Evolutionary conservation across 2,888 invertebrate genomes (phyloP), one percentile per base, ranked within the genome.

Genomic region (Pseudolycoriella hygida): DNA sequence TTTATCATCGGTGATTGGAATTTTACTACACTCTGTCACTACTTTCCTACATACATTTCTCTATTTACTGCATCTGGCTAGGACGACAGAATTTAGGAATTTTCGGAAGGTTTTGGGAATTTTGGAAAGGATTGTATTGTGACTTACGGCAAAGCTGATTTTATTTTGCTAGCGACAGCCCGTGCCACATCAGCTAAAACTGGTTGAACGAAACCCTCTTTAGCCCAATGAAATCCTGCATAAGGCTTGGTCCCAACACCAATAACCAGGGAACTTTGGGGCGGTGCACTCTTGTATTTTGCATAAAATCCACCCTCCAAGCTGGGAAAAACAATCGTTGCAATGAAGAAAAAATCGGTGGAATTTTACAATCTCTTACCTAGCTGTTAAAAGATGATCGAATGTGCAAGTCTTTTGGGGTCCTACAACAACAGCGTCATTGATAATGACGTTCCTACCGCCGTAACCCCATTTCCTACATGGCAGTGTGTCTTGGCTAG

Each of bases 181-280:
- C 85, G 80, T 1, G 92, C 92, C n/a, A 94, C 88, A 60, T 93
- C 92, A 43, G 86, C 80, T 12, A 94, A 67, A 12, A 83, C 74
- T 0, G 86, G 85, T 25, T 82, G 82, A 15, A 80, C 70, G 45
- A 80, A 80, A 17, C 90, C 92, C 71, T 94, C 93, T 45, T 88
- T 69, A 5, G 88, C 89, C 64, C 83, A 85, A 64, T 89, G 90
- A 63, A 89, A 90, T 2, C 86, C 88, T 47, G 89, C 60, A 63
- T 80, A 94, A 0, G 94, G 94, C 48, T 80, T 76, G 5, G 75
- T 72, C 1, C 94, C 94, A 8, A 77, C 76, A 10, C 80, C 80
- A 38, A 89, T 61, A 32, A 88, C 77, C 42, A 87, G 67, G 17
- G 77, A 78, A 49, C 79, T 80, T 44, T 84, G 76, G 2, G 85